phyloP scores from a whole-genome alignment of 2,888 invertebrate genomes.

The Malthinus flaveolus region DNA sequence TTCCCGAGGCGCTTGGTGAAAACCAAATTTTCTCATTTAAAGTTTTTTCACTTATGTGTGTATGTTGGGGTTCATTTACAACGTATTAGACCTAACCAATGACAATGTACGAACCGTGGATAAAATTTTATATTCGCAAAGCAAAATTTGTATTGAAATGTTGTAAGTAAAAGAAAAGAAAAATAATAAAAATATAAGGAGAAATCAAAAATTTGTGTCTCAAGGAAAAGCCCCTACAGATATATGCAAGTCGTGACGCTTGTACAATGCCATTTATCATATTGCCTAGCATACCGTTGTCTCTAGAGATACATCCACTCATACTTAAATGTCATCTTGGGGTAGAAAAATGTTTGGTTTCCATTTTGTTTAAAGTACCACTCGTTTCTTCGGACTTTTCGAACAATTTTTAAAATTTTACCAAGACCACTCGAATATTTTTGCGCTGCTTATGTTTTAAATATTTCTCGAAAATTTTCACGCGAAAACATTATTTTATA shows the following conservation, averaged over 20 bases:
- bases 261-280: constrained; percentile 41
- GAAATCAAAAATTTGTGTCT: constrained; percentile 18
- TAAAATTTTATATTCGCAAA: constrained; percentile 8
- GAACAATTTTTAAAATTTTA: not conserved
- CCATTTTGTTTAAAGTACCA: constrained; percentile 36
- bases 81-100: constrained; percentile 34
- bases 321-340: constrained; percentile 44
- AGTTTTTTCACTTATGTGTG: no score
- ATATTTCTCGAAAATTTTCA: constrained; percentile 22
- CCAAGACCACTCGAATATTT: constrained; percentile 17
- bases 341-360: constrained; percentile 42
- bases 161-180: not conserved
- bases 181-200: constrained; percentile 6
- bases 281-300: constrained; percentile 36
- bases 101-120: constrained; percentile 34
- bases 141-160: no score
- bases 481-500: constrained; percentile 21
- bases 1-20: no score
- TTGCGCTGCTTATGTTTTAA: constrained; percentile 19
- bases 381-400: constrained; percentile 6
- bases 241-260: constrained; percentile 38
- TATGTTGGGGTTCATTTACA: no score
- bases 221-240: constrained; percentile 27
- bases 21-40: no score
- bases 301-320: constrained; percentile 41